A percentile compares a stretch with the other conserved stretches of the same genome.
These are phyloP conservation scores for Lutraria lutraria DNA, from an alignment of 2,888 invertebrate genomes.

Conservation along the genomic window DNA sequence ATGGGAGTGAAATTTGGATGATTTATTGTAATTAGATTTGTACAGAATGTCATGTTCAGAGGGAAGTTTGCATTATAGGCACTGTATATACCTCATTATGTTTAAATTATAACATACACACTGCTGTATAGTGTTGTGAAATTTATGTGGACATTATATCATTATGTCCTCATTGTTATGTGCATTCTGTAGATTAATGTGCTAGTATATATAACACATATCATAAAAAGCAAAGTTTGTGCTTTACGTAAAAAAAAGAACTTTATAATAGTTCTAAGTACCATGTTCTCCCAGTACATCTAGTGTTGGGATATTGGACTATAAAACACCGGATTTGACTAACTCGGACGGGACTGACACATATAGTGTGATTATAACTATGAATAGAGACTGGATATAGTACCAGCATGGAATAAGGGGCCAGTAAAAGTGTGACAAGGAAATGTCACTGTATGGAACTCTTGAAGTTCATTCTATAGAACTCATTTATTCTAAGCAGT, in stretches of 20 bases:
- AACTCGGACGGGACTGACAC: conserved; percentile 19
- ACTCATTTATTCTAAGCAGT: conserved; percentile 2
- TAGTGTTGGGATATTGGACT: neutral
- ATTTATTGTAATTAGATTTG: conserved; percentile 1
- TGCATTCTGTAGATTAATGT: conserved; percentile 16
- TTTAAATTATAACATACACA: conserved; percentile 16
- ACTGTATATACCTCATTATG: conserved; percentile 26
- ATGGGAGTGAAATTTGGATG: neutral
- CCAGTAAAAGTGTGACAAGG: neutral
- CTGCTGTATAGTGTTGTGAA: conserved; percentile 16
- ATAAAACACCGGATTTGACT: neutral
- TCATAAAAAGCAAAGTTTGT: neutral
- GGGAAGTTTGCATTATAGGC: neutral
- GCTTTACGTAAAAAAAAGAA: neutral
- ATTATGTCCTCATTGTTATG: neutral
- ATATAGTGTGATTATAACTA: neutral
- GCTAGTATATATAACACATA: conserved; percentile 21
- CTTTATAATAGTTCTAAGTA: neutral
- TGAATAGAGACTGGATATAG: neutral
- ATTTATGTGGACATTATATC: neutral
- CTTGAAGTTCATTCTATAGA: neutral
- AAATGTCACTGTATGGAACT: neutral
- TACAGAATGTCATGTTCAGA: neutral
- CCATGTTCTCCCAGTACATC: neutral
- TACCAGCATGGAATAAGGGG: conserved; percentile 28